Conservation (phyloP, 2,113 vertebrate species). For the rat (Rattus norvegicus) region DNA sequence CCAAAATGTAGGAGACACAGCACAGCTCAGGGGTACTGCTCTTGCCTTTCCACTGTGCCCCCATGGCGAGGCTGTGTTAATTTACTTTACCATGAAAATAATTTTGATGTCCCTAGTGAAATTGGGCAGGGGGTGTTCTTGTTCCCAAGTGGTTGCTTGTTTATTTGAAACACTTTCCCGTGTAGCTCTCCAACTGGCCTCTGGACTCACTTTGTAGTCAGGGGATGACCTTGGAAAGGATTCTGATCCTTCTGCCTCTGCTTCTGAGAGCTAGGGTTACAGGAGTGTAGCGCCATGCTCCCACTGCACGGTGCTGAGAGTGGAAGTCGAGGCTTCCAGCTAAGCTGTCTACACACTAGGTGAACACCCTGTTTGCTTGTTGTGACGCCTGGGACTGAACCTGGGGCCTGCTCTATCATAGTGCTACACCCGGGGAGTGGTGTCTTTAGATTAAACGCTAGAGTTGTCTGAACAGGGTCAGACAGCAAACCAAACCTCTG, state of each 20-base stretch:
- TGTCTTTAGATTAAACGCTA: background rate
- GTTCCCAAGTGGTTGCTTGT: background rate
- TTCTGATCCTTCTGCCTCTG: background rate
- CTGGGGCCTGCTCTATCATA: background rate
- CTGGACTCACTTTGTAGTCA: background rate
- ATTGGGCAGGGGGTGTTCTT: background rate
- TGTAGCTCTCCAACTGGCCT: background rate
- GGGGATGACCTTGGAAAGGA: background rate
- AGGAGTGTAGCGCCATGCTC: background rate
- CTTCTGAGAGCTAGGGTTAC: background rate
- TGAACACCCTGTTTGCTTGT: background rate
- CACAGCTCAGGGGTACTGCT: background rate
- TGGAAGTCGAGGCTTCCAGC: background rate
- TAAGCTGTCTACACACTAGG: background rate
- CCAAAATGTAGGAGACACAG: background rate
- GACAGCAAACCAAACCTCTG: background rate
- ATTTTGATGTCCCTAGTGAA: background rate
- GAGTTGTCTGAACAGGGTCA: background rate
- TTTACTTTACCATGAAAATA: constrained; percentile 8
- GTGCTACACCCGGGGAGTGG: background rate
- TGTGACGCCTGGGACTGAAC: background rate
- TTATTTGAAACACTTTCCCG: background rate
- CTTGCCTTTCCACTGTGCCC: background rate
- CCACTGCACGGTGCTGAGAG: background rate
- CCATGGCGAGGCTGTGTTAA: background rate